phyloP scores from a whole-genome alignment of 2,113 vertebrate species.

The Alexandromys fortis region DNA sequence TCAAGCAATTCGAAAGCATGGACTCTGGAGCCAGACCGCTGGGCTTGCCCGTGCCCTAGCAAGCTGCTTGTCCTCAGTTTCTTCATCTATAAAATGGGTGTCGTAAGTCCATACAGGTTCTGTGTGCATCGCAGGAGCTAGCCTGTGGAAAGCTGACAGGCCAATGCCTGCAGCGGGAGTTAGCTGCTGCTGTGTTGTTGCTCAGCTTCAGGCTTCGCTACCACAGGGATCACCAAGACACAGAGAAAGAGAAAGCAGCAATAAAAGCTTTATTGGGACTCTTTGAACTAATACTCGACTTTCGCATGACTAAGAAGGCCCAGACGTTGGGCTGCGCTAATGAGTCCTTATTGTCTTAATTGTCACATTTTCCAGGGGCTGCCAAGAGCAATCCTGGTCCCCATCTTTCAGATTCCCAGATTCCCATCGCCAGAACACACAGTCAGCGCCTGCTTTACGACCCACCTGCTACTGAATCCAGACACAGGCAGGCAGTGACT shows the following conservation, averaged over 20 bases:
- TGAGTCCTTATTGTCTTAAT: neutral
- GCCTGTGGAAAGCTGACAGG: neutral
- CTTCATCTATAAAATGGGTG: neutral
- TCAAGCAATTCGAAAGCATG: neutral
- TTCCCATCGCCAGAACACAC: neutral
- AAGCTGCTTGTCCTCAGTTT: neutral
- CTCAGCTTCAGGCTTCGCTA: neutral
- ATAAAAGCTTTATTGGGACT: neutral
- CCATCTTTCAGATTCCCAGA: slow-evolving; percentile 15
- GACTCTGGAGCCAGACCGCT: neutral
- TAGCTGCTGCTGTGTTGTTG: neutral
- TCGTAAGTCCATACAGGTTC: neutral
- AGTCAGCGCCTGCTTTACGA: neutral
- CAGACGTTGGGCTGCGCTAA: neutral
- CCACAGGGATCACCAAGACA: neutral
- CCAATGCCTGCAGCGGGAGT: neutral
- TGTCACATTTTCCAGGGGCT: neutral
- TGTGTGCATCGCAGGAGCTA: neutral
- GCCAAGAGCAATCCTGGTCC: neutral
- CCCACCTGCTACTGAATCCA: neutral
- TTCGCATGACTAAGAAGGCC: neutral
- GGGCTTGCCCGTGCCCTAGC: neutral
- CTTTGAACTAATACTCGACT: slow-evolving; percentile 1
- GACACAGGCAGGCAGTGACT: slow-evolving; percentile 39
- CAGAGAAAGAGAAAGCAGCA: neutral